phyloP scores from a whole-genome alignment of 2,888 invertebrate species.

The Temnothorax unifasciatus region DNA sequence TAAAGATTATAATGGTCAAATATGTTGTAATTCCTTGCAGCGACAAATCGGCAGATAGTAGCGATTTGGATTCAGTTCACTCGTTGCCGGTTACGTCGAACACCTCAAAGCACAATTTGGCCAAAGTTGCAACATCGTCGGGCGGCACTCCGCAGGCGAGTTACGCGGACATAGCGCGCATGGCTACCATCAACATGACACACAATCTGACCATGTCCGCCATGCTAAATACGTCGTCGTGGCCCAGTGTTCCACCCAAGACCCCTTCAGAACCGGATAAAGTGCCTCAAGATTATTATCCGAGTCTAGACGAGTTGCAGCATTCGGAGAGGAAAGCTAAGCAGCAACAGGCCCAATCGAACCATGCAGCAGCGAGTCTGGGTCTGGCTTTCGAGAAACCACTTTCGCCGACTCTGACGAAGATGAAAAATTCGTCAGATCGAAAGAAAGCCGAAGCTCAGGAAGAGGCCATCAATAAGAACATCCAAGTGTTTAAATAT shows the following conservation, averaged over 20 bases:
- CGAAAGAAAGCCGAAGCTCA: constrained; percentile 82
- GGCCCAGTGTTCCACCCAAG: constrained; percentile 82
- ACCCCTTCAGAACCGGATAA: constrained; percentile 82
- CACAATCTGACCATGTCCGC: constrained; percentile 81
- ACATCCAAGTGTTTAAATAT: constrained; percentile 84
- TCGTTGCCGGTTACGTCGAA: constrained; percentile 91
- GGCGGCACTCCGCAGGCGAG: constrained; percentile 88
- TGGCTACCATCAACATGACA: constrained; percentile 85
- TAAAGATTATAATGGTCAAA: not conserved
- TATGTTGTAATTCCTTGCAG: constrained; percentile 72
- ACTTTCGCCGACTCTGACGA: constrained; percentile 79
- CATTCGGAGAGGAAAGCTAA: constrained; percentile 80
- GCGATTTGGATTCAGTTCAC: constrained; percentile 94
- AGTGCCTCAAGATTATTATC: constrained; percentile 84
- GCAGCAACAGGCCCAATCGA: constrained; percentile 80
- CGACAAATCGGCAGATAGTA: constrained; percentile 94
- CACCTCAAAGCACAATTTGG: constrained; percentile 84
- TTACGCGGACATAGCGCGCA: constrained; percentile 94
- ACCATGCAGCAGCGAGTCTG: constrained; percentile 76
- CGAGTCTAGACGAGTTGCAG: constrained; percentile 84
- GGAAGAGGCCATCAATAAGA: constrained; percentile 83
- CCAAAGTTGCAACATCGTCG: constrained; percentile 83
- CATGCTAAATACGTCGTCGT: constrained; percentile 79
- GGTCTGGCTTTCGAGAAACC: constrained; percentile 82
- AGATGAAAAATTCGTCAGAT: constrained; percentile 79